Percentiles rank a stretch among this genome's conserved stretches.
Evolutionary conservation across 1,140 invertebrate species (phyloP).

Genomic region (Ooceraea biroi): DNA sequence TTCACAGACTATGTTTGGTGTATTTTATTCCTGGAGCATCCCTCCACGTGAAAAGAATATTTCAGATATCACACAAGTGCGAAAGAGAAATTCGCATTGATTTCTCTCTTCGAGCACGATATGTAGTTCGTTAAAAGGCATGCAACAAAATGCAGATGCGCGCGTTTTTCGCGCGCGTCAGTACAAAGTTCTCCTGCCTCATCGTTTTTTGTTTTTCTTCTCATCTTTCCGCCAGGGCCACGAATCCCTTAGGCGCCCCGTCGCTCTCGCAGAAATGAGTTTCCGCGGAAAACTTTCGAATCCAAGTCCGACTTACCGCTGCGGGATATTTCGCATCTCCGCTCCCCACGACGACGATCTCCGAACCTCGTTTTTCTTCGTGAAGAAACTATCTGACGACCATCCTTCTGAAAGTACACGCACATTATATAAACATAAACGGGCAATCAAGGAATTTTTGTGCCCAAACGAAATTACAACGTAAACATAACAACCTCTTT

Average conservation of each 20-base stretch:
- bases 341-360: not conserved
- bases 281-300: constrained; percentile 54
- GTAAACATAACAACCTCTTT: not conserved
- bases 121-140: constrained; percentile 16
- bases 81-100: constrained; percentile 8
- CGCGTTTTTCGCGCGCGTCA: constrained; percentile 21
- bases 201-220: not conserved
- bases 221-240: not conserved
- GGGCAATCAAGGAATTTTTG: not conserved
- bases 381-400: not conserved
- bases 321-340: constrained; percentile 51
- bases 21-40: too few species aligned
- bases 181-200: not conserved
- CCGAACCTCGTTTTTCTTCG: constrained; percentile 24
- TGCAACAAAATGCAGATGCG: not conserved
- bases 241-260: constrained; percentile 21
- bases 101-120: not conserved
- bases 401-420: not conserved
- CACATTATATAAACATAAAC: not conserved
- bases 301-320: constrained; percentile 44
- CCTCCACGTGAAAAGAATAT: not conserved
- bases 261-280: constrained; percentile 51
- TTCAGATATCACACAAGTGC: not conserved
- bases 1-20: too few species aligned
- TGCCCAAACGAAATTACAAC: not conserved